These are phyloP conservation scores for Hippoglossus hippoglossus DNA, from an alignment of 2,797 vertebrate species.

Conservation along the genomic window DNA sequence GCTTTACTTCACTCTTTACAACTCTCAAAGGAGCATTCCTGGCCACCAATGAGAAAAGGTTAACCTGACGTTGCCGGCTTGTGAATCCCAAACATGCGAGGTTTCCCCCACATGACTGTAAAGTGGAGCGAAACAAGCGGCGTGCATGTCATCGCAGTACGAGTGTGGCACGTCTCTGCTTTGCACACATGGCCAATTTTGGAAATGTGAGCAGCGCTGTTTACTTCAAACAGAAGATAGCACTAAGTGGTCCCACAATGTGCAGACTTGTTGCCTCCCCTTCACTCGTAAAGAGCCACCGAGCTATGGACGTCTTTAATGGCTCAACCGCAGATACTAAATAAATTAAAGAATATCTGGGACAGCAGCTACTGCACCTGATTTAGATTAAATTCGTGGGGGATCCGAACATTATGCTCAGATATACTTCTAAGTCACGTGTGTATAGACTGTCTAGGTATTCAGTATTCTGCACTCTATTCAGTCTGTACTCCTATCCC, in stretches of 20 bases:
- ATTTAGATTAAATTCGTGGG: not conserved
- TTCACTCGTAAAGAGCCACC: constrained; percentile 20
- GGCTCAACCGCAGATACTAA: not conserved
- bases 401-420: not conserved
- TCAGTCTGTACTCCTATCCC: too few relatives aligned
- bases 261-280: constrained; percentile 27
- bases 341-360: not conserved
- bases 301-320: not conserved
- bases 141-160: constrained; percentile 47
- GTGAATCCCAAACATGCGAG: constrained; percentile 34
- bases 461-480: not conserved
- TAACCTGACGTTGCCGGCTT: constrained; percentile 13
- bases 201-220: constrained; percentile 60
- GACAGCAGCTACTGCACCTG: constrained; percentile 1
- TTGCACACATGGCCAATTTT: constrained; percentile 66
- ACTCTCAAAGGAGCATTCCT: constrained; percentile 42
- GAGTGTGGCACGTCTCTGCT: constrained; percentile 37
- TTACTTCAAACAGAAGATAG: constrained; percentile 57
- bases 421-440: not conserved
- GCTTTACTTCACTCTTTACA: constrained; percentile 35
- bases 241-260: constrained; percentile 36
- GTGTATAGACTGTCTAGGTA: not conserved
- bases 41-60: constrained; percentile 5
- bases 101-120: constrained; percentile 2
- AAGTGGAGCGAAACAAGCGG: constrained; percentile 55